Base-by-base conservation (phyloP, 2,888 invertebrate genomes). In the Rutpela maculata region DNA sequence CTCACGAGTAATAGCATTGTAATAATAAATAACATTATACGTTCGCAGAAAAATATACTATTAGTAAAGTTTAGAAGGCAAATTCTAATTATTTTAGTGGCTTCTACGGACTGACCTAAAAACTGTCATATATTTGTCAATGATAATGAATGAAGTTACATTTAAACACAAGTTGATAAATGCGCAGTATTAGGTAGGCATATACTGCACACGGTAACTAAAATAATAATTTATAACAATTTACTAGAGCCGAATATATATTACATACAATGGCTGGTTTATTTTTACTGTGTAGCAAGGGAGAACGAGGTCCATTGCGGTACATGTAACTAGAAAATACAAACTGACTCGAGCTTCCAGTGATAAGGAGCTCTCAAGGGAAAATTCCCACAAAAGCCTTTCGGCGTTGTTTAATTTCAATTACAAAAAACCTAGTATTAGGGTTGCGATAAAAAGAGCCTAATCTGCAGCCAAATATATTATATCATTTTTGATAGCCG, bases 401-500 rank as follows among this genome's bases (percentile, higher is more conserved):
- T 78, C 79, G 76, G 78, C 81, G 59, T 78, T 79, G 79, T 78
- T 76, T 79, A 79, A 79, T 79, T 79, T 78, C 81, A 81, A 78
- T 79, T 81, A 79, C 74, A 76, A 74, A 26, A 69, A 75, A 75
- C 17, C 26, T 56, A 12, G 17, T 68, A 68, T 17, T 68, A 31
- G 15, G 18, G 68, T 31, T 56, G 35, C 57, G 56, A 56, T 22
- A 55, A 26, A 55, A 50, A 67, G 43, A 1, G 19, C 18, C 12
- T 43, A 43, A 65, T 38, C 19, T 65, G 19, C 18, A 35, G 38
- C 22, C 22, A 62, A n/a, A 31, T 62, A 3, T 22, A 31, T 62
- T 15, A 31, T 5, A 26, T 43, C 7, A 11, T 43, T 10, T 43
- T 43, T 43, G 43, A 43, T 43, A 2, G 43, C 12, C 43, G 15